Conservation (phyloP, 2,888 invertebrate genomes). For the Corbicula japonica region DNA sequence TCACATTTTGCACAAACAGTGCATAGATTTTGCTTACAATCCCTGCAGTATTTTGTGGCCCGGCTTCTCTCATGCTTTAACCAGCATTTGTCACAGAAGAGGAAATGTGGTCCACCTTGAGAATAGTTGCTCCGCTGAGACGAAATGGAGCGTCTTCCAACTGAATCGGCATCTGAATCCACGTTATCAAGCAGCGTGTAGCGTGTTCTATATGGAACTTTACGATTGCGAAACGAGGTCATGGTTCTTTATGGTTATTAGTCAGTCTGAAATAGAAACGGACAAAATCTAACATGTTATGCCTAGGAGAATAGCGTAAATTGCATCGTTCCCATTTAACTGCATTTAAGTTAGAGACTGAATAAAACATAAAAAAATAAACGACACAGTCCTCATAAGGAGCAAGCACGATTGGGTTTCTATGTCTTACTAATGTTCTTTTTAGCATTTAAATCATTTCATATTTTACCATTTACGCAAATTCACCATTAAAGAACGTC, state of each 20-base stretch:
- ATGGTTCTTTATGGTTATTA: constrained; percentile 9
- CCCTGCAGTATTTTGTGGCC: constrained; percentile 43
- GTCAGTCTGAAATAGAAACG: too few species aligned
- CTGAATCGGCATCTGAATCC: constrained; percentile 41
- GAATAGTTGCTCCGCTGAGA: constrained; percentile 1
- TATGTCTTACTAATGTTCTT: too few species aligned
- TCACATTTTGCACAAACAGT: constrained; percentile 42
- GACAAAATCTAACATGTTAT: background rate
- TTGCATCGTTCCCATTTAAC: background rate
- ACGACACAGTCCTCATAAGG: background rate
- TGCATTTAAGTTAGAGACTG: background rate
- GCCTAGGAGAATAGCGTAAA: background rate
- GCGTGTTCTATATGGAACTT: constrained; percentile 8
- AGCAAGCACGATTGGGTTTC: background rate
- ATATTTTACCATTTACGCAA: too few species aligned
- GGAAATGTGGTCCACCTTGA: background rate
- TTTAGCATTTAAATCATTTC: too few species aligned
- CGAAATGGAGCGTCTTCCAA: constrained; percentile 15
- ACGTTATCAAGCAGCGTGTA: constrained; percentile 44
- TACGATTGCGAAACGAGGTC: constrained; percentile 40
- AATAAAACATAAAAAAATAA: background rate
- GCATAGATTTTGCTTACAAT: constrained; percentile 55
- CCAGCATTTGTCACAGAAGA: constrained; percentile 59
- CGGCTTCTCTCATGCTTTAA: constrained; percentile 33
- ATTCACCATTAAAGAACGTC: too few species aligned